phyloP scores from a whole-genome alignment of 2,888 invertebrate genomes.

The Mesorhabditis belari region DNA sequence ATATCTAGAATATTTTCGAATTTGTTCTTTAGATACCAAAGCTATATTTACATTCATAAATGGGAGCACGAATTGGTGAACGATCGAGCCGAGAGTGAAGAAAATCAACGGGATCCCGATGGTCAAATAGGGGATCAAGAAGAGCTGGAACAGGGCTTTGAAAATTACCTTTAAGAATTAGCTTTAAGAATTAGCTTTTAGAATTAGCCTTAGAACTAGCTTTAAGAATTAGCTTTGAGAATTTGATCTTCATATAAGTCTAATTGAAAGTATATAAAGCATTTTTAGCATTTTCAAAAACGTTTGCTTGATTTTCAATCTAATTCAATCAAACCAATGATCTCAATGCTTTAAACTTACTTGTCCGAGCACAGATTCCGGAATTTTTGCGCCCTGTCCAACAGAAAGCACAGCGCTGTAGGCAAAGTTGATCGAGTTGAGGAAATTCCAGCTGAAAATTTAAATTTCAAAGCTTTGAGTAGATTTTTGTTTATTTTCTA shows the following conservation, averaged over 20 bases:
- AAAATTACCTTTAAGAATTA: too few species aligned
- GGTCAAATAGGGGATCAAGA: neutral
- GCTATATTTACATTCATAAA: neutral
- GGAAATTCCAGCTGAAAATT: neutral
- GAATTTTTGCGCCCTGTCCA: slow-evolving; percentile 39
- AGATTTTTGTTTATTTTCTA: too few species aligned
- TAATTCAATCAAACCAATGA: neutral
- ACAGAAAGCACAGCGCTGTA: slow-evolving; percentile 45
- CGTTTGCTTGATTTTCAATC: neutral
- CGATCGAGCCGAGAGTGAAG: neutral
- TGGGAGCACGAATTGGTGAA: neutral
- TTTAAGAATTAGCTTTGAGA: too few species aligned
- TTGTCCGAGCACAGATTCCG: slow-evolving; percentile 39
- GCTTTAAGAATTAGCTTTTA: too few species aligned
- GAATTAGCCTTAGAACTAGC: too few species aligned
- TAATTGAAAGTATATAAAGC: too few species aligned
- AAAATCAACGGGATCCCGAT: neutral
- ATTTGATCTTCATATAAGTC: too few species aligned
- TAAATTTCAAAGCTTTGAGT: too few species aligned
- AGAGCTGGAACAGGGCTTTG: neutral
- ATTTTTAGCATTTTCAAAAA: too few species aligned
- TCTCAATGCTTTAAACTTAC: slow-evolving; percentile 9
- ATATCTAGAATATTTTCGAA: too few species aligned
- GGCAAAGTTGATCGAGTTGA: slow-evolving; percentile 34
- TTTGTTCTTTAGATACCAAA: neutral